Evolutionary conservation across 2,113 vertebrate species (phyloP).

Genomic region (Agapornis roseicollis): DNA sequence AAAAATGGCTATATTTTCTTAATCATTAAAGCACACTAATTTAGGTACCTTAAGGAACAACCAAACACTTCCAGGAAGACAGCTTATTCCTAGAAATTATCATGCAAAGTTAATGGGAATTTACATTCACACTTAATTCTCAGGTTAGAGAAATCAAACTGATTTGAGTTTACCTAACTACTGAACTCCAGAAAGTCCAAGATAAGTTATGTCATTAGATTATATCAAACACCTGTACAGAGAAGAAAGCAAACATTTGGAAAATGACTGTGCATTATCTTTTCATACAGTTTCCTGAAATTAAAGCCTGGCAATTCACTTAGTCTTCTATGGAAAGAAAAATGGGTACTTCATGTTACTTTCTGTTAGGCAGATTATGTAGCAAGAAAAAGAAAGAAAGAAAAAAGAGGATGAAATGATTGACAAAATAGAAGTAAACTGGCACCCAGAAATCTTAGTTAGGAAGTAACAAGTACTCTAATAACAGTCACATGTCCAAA

Average conservation of each 20-base stretch:
- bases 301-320: neutral
- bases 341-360: neutral
- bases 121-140: neutral
- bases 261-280: neutral
- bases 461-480: neutral
- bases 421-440: neutral
- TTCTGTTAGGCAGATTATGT: neutral
- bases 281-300: neutral
- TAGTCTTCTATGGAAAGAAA: neutral
- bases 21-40: neutral
- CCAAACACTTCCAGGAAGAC: neutral
- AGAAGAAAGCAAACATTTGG: neutral
- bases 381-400: neutral
- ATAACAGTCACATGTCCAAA: neutral
- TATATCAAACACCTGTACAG: neutral
- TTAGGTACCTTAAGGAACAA: neutral
- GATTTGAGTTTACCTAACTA: neutral
- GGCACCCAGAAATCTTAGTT: neutral
- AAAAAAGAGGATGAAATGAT: rapidly evolving
- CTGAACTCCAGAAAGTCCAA: neutral
- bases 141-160: neutral
- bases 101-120: neutral
- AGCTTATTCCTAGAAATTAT: neutral
- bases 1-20: neutral
- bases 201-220: neutral